Evolutionary conservation across 2,797 vertebrate species (phyloP), one percentile per base, ranked within the genome.

Genomic region (Sebastes wilsoni): DNA sequence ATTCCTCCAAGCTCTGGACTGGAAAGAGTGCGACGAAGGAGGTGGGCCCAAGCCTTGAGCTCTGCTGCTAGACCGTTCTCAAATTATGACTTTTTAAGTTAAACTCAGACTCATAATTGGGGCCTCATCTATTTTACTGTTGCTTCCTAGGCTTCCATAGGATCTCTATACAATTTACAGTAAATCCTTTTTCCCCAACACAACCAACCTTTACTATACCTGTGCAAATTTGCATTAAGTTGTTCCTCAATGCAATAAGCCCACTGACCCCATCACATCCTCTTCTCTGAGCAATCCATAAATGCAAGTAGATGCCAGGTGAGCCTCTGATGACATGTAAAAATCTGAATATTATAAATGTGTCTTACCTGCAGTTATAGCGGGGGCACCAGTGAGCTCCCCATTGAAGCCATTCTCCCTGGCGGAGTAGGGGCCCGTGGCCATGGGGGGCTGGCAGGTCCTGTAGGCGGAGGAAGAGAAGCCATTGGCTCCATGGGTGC

Each of bases 391-490:
- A 1, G 94, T 95, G 67, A 99, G 75, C 72, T 99, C 98, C 42
- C 98, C 98, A 0, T 99, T 99, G 94, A 99, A 99, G n/a, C 98
- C 98, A 0, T 99, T 99, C 94, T 99, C 98, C 94, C 96, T 97
- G 91, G 97, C 95, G 46, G 92, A 84, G 70, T 96, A 99, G 2
- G 96, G 79, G 72, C 90, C 91, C 0, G 94, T 23, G 77, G 96
- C 79, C 95, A 95, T 72, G 87, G 96, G 16, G 59, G 96, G 84
- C 95, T 97, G 94, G 92, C 95, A 23, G 1, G 96, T 95, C 93
- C 97, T 97, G 86, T 92, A 96, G 88, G 95, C 94, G 28, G 95
- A 92, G 10, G 96, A 89, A 1, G 97, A 96, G 95, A 97, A 98
- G 77, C 97, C 98, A 87, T 99, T 99, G 93, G 98, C 96, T 55